These are phyloP conservation scores for Zosterops lateralis DNA, from an alignment of 2,113 vertebrate genomes.

Conservation along the genomic window DNA sequence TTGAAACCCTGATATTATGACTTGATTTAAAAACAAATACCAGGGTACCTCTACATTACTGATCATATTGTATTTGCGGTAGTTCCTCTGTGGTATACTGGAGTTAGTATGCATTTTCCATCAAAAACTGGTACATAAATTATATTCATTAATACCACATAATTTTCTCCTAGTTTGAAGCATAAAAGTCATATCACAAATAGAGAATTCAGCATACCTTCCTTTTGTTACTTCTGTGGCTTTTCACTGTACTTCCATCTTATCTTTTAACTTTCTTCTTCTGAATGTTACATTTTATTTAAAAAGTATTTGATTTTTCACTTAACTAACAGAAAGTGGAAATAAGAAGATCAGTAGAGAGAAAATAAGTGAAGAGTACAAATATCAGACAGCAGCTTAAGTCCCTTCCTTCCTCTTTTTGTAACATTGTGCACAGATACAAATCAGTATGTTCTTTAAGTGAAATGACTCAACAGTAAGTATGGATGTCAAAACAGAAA, in stretches of 20 bases:
- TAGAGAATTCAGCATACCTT: background rate
- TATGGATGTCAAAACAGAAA: background rate
- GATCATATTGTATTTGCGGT: background rate
- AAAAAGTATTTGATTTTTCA: background rate
- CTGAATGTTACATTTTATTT: background rate
- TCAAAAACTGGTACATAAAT: background rate
- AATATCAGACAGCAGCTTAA: background rate
- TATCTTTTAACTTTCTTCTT: background rate
- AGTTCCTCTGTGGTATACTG: background rate
- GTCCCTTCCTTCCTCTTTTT: background rate
- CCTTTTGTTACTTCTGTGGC: background rate
- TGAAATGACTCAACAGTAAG: background rate
- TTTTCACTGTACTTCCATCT: background rate
- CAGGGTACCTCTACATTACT: background rate
- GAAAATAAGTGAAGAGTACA: background rate
- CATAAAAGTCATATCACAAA: background rate
- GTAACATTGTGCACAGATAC: background rate
- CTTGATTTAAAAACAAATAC: background rate
- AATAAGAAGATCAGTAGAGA: background rate
- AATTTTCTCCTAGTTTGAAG: background rate
- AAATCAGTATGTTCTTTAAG: background rate
- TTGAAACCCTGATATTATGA: background rate
- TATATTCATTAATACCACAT: background rate
- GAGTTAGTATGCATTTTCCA: background rate
- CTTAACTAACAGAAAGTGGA: background rate